A percentile compares a stretch with the other conserved stretches of the same genome.
Evolutionary conservation across 2,888 invertebrate genomes (phyloP).

Genomic region (Eilema depressum): DNA sequence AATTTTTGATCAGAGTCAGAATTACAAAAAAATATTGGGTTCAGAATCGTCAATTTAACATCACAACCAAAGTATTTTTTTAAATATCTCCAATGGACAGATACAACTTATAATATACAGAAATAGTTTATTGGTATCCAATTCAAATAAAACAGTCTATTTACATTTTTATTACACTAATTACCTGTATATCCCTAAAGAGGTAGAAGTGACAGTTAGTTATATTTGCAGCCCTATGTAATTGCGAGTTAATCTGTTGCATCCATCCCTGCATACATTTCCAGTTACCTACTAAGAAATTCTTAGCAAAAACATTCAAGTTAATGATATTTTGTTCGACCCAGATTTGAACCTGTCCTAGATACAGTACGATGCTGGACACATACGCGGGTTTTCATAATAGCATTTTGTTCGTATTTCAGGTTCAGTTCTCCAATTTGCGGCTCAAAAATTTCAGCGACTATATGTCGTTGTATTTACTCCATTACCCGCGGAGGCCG

Average conservation of each 20-base stretch:
- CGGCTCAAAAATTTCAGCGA: slow-evolving; percentile 64
- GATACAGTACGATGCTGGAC: not conserved
- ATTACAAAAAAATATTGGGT: no score
- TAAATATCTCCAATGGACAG: no score
- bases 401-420: not conserved
- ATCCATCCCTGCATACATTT: not conserved
- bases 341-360: not conserved
- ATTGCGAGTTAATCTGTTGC: no score
- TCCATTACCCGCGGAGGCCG: slow-evolving; percentile 81
- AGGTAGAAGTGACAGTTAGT: not conserved
- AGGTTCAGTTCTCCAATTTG: not conserved
- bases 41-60: no score
- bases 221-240: no score
- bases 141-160: no score
- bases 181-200: no score
- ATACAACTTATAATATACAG: no score
- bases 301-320: not conserved
- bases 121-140: no score
- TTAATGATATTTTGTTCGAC: not conserved
- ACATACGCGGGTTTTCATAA: not conserved
- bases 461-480: slow-evolving; percentile 80
- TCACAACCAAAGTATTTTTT: no score
- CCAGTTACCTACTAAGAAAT: not conserved
- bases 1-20: no score
- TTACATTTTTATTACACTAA: no score